Evolutionary conservation across 1,140 invertebrate species (phyloP).

Genomic region (Polyergus mexicanus): DNA sequence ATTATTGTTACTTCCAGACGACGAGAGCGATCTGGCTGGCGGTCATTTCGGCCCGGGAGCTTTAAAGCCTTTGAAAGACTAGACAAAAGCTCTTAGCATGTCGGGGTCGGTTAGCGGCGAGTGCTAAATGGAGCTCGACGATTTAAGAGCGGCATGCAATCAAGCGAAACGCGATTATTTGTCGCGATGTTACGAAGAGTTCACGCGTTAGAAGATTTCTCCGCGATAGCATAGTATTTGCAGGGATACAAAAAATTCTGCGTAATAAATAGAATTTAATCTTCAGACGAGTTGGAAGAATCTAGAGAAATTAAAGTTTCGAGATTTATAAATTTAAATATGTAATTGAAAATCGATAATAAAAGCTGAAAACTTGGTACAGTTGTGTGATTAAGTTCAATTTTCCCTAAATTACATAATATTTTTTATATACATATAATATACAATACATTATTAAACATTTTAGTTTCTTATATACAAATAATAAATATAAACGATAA

Average conservation of each 20-base stretch:
- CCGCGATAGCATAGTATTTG: not conserved
- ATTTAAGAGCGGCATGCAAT: constrained; percentile 80
- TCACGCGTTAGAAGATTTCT: not conserved
- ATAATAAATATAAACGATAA: not conserved
- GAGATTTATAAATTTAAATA: not conserved
- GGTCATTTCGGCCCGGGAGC: constrained; percentile 25
- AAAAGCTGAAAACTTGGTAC: not conserved
- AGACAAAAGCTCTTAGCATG: constrained; percentile 81
- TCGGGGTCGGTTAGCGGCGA: constrained; percentile 73
- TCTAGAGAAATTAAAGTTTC: not conserved
- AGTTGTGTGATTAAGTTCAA: no score
- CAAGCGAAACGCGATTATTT: constrained; percentile 80
- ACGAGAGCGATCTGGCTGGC: constrained; percentile 12
- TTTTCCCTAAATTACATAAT: not conserved
- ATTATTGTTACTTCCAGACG: constrained; percentile 33
- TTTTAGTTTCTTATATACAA: not conserved
- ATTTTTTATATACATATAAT: not conserved
- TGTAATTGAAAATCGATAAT: not conserved
- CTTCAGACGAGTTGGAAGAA: not conserved
- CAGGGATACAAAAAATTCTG: not conserved
- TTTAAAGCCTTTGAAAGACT: constrained; percentile 73
- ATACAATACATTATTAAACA: not conserved
- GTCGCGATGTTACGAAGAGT: constrained; percentile 38
- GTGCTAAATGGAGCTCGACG: constrained; percentile 76
- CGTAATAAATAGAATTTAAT: not conserved